Evolutionary conservation across 1,140 invertebrate species (phyloP), one percentile per base, ranked within the genome.

Genomic region (Apis cerana): DNA sequence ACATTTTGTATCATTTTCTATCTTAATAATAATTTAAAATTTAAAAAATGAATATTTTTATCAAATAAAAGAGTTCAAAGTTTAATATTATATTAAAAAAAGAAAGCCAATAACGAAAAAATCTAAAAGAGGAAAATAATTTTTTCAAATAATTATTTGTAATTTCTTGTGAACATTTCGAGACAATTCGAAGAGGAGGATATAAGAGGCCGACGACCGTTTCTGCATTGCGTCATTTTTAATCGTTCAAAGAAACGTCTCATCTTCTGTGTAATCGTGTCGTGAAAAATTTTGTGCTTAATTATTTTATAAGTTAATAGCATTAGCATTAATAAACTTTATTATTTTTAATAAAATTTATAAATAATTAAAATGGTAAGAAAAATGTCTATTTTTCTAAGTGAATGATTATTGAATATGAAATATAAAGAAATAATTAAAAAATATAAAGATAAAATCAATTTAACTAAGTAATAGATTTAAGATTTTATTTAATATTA

Each of bases 241-340:
- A 61, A 87, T 87, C 85, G 86, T 83, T 88, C 52, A 62, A 78
- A 56, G 86, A 72, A 83, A 80, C 67, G 23, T 67, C 85, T 86
- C 80, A 71, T 72, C 58, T 88, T 87, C 67, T 58, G 58, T 74
- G 48, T 74, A 79, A 85, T 87, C 86, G 75, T 59, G 12, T 75
- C 58, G 17, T 17, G 13, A 64, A 27, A 33, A 13, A 59, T 56
- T 50, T 67, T 23, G 13, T 48, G 15, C 21, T 19, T 33, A 64
- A 21, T 33, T 21, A 17, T 65, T 65, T 65, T 10, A 27, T 11
- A 27, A 64, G 0, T 17, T 17, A 59, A 27, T 27, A 27, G 27
- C 17, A 10, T 19, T 21, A 21, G 19, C 3, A 61, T 56, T 56
- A 65, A 65, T 33, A 33, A 19, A 68, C 17, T 48, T 52, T 27